Conservation (phyloP, 2,113 vertebrate genomes). For the Sorex araneus region DNA sequence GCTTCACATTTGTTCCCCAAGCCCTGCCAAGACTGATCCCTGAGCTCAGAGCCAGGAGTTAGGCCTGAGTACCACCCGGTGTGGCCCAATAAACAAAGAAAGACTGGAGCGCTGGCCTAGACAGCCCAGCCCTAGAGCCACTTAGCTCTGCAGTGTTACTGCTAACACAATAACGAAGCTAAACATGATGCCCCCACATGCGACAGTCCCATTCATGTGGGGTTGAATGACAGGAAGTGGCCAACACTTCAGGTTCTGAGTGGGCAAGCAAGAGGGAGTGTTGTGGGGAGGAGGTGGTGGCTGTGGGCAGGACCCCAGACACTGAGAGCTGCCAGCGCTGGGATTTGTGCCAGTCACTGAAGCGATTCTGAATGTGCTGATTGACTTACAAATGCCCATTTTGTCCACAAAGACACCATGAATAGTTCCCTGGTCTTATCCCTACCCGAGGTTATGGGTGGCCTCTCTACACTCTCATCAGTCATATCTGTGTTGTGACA, state of each 20-base stretch:
- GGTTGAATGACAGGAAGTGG: neutral
- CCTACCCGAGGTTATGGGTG: neutral
- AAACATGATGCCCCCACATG: neutral
- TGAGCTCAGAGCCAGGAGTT: too few species aligned
- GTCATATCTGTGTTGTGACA: neutral
- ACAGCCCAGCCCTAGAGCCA: neutral
- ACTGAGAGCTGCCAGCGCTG: too few species aligned
- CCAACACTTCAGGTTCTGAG: neutral
- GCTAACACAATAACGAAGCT: neutral
- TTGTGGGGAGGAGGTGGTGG: neutral
- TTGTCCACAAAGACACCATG: neutral
- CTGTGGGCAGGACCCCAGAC: neutral
- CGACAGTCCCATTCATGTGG: neutral
- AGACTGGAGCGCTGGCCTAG: neutral
- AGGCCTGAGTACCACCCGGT: too few species aligned
- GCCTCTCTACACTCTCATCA: neutral
- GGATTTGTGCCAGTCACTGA: neutral
- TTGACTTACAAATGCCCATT: too few species aligned
- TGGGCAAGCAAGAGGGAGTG: neutral
- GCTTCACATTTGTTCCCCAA: too few species aligned
- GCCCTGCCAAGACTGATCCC: too few species aligned
- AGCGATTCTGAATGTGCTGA: neutral
- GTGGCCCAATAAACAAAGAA: too few species aligned
- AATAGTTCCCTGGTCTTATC: neutral
- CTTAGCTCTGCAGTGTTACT: neutral